Conservation (phyloP, 2,888 invertebrate species). For the Acleris cristana region DNA sequence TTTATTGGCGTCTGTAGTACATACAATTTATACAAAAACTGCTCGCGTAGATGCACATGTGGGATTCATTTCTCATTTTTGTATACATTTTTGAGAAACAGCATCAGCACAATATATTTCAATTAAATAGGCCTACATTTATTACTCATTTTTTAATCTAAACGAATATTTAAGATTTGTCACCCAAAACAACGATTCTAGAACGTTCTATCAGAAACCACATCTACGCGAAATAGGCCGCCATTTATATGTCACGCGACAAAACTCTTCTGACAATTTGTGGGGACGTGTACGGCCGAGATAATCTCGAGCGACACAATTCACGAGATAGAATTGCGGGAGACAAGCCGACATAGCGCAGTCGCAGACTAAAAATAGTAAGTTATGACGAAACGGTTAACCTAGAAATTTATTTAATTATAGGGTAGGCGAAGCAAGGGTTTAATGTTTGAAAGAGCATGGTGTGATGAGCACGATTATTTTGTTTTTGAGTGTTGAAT, state of each 20-base stretch:
- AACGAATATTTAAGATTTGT: neutral
- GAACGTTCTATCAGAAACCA: conserved; percentile 24
- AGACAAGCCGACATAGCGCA: conserved; percentile 29
- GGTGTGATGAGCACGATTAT: neutral
- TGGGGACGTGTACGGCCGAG: conserved; percentile 30
- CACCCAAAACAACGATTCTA: neutral
- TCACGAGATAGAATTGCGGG: conserved; percentile 37
- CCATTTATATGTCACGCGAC: conserved; percentile 33
- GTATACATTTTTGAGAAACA: too few species aligned
- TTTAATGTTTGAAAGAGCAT: too few species aligned
- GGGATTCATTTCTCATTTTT: too few species aligned
- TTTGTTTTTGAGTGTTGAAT: neutral
- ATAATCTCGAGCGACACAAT: conserved; percentile 38
- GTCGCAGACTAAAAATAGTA: conserved; percentile 12
- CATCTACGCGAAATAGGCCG: conserved; percentile 33
- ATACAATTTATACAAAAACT: too few species aligned
- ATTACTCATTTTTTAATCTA: neutral
- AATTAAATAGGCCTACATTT: too few species aligned
- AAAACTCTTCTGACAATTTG: conserved; percentile 38
- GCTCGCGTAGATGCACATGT: too few species aligned
- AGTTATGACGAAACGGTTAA: too few species aligned
- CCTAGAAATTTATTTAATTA: neutral
- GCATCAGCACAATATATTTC: too few species aligned
- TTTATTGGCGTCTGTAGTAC: too few species aligned
- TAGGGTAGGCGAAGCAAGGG: too few species aligned